Base-by-base conservation (phyloP, 2,797 vertebrate genomes). In the Sarcophilus harrisii region DNA sequence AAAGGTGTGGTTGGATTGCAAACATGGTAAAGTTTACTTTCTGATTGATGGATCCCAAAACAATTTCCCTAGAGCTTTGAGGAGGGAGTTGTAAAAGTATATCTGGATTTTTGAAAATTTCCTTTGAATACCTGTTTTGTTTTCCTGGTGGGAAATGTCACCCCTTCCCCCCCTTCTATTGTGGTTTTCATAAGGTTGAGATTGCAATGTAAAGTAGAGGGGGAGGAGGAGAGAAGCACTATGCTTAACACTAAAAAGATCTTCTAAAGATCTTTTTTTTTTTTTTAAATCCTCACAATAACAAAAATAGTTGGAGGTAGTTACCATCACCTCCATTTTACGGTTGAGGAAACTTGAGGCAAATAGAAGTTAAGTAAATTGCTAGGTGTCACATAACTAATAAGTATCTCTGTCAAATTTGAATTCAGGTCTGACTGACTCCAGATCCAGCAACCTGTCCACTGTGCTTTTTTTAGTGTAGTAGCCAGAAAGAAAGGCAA, bases 61-160 rank as follows among this genome's bases (percentile, higher is more conserved):
- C 92, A 94, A 94, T 32, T 59, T 32, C 55, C 24, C 38, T 45
- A 49, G 38, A 12, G 24, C 73, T 45, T 81, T 27, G 21, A 12
- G 24, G 38, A 6, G 73, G 10, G 38, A 12, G 21, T 27, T 81
- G 45, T 49, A 27, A 45, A 55, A 49, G 38, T 49, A 45, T 91
- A 58, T 12, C 57, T 95, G 16, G 30, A 32, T 52, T 52, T 57
- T 32, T 59, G 52, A 96, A 58, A 49, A 49, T 9, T 62, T 94
- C 58, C 55, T 96, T 93, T 57, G 94, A 9, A 0, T 38, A 45
- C 54, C 58, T 52, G 32, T 94, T 16, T 28, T 89, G 73, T 91
- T 94, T 95, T 95, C 95, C 93, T 52, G 92, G 92, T 93, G 87
- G 94, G 93, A 96, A 94, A 32, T 89, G n/a, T n/a, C n/a, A n/a